Percentiles rank a stretch among this genome's conserved stretches.
Conservation (phyloP, 23 tunicate genomes). For the Pegea sp. region DNA sequence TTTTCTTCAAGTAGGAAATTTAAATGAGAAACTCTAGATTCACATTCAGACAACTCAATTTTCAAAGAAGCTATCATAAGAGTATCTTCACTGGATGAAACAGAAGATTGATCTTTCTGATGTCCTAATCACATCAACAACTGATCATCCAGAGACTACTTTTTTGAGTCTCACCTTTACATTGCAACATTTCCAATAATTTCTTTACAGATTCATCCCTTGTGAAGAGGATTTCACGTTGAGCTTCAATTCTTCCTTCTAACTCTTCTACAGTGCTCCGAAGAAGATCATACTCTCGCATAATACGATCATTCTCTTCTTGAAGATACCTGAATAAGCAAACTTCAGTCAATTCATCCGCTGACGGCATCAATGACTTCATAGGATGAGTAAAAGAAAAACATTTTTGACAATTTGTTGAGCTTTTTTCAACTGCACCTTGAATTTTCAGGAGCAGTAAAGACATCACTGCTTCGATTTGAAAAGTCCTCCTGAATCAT, state of each 20-base stretch:
- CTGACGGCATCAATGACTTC: background rate
- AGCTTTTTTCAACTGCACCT: no score
- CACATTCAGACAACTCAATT: background rate
- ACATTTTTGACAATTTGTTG: no score
- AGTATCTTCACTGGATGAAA: background rate
- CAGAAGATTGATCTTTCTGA: background rate
- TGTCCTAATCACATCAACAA: background rate
- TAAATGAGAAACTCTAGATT: background rate
- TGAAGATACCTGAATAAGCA: conserved; percentile 19
- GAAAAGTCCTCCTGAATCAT: conserved; percentile 67
- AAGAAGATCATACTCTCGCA: conserved; percentile 60
- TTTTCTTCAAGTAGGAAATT: background rate
- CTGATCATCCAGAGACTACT: background rate
- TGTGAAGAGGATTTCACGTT: conserved; percentile 58
- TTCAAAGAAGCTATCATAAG: background rate
- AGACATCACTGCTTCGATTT: background rate
- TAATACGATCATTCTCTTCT: conserved; percentile 55
- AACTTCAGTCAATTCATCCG: background rate
- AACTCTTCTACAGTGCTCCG: conserved; percentile 82
- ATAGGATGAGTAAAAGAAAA: no score
- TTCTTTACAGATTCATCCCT: conserved; percentile 80
- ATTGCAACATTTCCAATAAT: conserved; percentile 60
- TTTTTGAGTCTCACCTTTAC: conserved; percentile 25
- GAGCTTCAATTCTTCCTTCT: conserved; percentile 80
- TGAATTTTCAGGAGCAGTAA: background rate